Evolutionary conservation across 2,113 vertebrate genomes (phyloP).

Genomic region (Callopanchax toddi): DNA sequence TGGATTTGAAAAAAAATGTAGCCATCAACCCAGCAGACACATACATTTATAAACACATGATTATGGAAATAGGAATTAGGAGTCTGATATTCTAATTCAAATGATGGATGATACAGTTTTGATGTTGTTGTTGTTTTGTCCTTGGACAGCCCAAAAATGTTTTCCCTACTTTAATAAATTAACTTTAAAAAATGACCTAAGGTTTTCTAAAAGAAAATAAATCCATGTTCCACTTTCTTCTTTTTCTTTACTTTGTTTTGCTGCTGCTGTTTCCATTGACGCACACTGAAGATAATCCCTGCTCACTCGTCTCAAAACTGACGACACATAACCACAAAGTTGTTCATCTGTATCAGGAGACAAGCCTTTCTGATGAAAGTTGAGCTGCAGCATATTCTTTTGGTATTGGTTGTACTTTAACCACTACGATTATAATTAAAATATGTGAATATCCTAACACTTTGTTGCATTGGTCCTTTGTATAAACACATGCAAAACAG

Average conservation of each 20-base stretch:
- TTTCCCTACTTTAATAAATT: too few species aligned
- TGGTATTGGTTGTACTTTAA: too few species aligned
- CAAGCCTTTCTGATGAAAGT: background rate
- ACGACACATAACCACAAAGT: background rate
- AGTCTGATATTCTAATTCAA: background rate
- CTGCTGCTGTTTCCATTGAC: background rate
- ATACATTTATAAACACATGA: constrained; percentile 1
- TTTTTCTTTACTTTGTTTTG: background rate
- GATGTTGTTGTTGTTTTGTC: too few species aligned
- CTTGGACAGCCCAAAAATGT: too few species aligned
- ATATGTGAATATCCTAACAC: too few species aligned
- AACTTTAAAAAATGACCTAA: too few species aligned
- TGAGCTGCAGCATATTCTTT: background rate
- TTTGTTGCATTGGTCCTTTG: too few species aligned
- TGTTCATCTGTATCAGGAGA: background rate
- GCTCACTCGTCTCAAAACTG: background rate
- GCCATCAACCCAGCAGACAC: background rate
- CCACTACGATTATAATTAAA: too few species aligned
- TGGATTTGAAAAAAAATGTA: constrained; percentile 4
- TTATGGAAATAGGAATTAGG: background rate
- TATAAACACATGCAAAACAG: too few species aligned
- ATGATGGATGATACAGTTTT: too few species aligned
- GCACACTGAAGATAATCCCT: background rate
- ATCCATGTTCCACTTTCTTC: background rate
- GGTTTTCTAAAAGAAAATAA: too few species aligned